A percentile compares a stretch with the other conserved stretches of the same genome.
Conservation (phyloP, 1,140 invertebrate species). For the Mactra quadrangularis region DNA sequence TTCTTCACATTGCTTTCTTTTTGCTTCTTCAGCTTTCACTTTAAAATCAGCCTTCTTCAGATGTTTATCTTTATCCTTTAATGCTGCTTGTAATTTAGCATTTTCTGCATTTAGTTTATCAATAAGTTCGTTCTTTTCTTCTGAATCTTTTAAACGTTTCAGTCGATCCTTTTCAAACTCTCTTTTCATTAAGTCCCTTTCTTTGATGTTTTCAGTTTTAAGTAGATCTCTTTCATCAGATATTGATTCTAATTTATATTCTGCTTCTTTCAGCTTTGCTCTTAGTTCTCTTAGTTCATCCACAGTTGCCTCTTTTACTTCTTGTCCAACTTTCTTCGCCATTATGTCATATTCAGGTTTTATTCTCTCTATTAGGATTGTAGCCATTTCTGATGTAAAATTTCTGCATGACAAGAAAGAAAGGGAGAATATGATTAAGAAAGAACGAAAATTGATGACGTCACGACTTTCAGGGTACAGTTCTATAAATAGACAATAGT, state of each 20-base stretch:
- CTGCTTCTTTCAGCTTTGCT: background rate
- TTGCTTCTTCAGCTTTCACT: constrained; percentile 31
- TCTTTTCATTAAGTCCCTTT: constrained; percentile 25
- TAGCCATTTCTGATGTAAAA: constrained; percentile 30
- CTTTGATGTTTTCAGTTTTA: constrained; percentile 15
- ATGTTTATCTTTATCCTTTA: constrained; percentile 44
- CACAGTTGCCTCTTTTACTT: constrained; percentile 18
- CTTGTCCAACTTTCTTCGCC: constrained; percentile 20
- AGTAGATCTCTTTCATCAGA: constrained; percentile 12
- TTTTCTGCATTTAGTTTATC: constrained; percentile 17
- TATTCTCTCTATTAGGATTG: constrained; percentile 17
- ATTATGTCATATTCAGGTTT: constrained; percentile 33
- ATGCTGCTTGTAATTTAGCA: background rate
- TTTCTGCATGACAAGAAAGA: constrained; percentile 13
- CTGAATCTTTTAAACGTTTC: constrained; percentile 36
- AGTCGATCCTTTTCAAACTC: constrained; percentile 25
- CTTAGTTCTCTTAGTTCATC: background rate
- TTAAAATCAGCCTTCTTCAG: constrained; percentile 4
- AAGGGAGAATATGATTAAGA: background rate
- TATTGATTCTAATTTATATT: constrained; percentile 8
- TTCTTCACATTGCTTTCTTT: constrained; percentile 20
- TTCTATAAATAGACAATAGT: background rate
- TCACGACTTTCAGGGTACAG: background rate
- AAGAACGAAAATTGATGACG: background rate
- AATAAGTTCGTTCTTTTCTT: constrained; percentile 27